Evolutionary conservation across 2,888 invertebrate species (phyloP).

Genomic region (Tipula lateralis): DNA sequence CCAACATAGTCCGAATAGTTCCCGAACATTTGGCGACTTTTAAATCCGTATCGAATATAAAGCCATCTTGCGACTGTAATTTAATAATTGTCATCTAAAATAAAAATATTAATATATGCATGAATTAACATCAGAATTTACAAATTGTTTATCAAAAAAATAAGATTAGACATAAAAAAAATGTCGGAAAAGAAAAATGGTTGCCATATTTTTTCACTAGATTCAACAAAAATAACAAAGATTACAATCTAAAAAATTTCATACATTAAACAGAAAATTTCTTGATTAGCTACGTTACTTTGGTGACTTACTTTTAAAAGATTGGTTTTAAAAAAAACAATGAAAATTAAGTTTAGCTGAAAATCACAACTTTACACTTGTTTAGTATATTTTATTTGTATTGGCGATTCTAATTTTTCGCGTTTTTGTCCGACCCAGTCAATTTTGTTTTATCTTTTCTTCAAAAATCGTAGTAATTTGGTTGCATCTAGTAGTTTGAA

Average conservation of each 20-base stretch:
- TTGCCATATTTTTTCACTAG: not conserved
- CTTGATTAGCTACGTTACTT: not conserved
- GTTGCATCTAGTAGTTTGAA: not conserved
- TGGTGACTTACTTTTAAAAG: not conserved
- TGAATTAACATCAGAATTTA: not conserved
- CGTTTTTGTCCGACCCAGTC: not conserved
- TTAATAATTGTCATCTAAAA: conserved; percentile 87
- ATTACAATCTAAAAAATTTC: not conserved
- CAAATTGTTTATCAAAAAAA: not conserved
- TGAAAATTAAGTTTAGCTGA: not conserved
- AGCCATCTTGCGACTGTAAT: conserved; percentile 90
- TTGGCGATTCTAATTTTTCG: not conserved
- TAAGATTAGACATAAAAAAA: not conserved
- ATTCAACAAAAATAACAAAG: not conserved
- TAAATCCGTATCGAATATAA: conserved; percentile 92
- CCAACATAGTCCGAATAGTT: conserved; percentile 97
- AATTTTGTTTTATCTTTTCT: not conserved
- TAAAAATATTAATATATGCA: not conserved
- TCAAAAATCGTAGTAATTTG: not conserved
- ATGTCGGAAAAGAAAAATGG: not conserved
- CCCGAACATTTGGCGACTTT: conserved; percentile 97
- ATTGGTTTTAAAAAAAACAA: not conserved
- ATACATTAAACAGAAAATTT: not conserved
- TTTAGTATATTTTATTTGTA: not conserved
- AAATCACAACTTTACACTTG: not conserved